Conservation (phyloP, 2,113 vertebrate species). For the human (Homo sapiens) region DNA sequence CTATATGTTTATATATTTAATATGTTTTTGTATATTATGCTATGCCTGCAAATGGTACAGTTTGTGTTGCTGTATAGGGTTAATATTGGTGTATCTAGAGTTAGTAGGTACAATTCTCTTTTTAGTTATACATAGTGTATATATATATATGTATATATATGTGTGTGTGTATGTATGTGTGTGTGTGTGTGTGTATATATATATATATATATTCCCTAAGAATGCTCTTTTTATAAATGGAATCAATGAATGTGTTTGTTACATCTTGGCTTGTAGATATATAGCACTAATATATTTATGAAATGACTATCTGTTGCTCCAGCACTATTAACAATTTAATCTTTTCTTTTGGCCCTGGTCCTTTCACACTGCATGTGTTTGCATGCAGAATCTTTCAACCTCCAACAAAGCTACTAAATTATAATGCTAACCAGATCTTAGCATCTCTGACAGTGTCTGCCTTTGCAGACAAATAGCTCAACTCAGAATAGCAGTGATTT, state of each 20-base stretch:
- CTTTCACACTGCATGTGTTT: background rate
- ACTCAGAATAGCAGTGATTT: conserved; percentile 31
- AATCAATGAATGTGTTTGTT: background rate
- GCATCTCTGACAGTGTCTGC: conserved; percentile 16
- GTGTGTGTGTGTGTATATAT: accelerated
- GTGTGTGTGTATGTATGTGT: accelerated
- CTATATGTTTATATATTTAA: background rate
- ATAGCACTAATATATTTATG: background rate
- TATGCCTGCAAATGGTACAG: background rate
- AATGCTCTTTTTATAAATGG: background rate
- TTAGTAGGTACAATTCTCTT: background rate
- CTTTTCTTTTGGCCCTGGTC: background rate
- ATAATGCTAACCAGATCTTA: conserved; percentile 43
- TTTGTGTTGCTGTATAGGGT: background rate
- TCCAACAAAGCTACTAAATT: conserved; percentile 37
- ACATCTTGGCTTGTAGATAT: background rate
- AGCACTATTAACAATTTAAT: background rate
- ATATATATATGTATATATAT: background rate
- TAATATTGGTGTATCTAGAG: background rate
- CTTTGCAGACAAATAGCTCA: conserved; percentile 30
- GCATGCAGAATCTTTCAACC: conserved; percentile 21
- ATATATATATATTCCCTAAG: background rate
- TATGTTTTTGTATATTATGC: background rate
- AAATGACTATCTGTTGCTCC: background rate
- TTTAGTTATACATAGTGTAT: background rate